These are phyloP conservation scores for Ephestia elutella DNA, from an alignment of 1,140 invertebrate species.

Conservation along the genomic window DNA sequence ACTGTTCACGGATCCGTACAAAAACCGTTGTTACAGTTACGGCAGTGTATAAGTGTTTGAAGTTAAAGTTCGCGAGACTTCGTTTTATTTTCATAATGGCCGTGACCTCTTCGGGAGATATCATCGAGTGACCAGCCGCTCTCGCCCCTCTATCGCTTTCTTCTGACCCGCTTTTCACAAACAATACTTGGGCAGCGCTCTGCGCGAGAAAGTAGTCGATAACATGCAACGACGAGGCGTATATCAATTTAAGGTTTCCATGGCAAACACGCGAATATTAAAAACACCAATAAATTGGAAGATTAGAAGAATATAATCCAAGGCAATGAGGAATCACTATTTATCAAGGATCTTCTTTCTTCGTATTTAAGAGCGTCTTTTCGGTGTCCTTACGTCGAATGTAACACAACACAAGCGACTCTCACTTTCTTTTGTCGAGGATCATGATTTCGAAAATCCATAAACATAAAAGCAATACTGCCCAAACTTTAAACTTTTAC, in stretches of 20 bases:
- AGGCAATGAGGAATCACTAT: too few species aligned
- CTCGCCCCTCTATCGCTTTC: conserved; percentile 59
- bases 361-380: too few species aligned
- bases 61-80: conserved; percentile 29
- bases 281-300: too few species aligned
- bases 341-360: too few species aligned
- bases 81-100: conserved; percentile 43
- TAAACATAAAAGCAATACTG: too few species aligned
- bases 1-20: conserved; percentile 32
- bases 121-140: conserved; percentile 47
- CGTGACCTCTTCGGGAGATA: conserved; percentile 64
- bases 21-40: conserved; percentile 37
- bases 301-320: too few species aligned
- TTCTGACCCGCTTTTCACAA: conserved; percentile 71
- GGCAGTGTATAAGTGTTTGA: conserved; percentile 28
- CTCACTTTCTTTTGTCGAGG: too few species aligned
- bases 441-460: too few species aligned
- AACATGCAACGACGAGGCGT: conserved; percentile 27
- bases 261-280: conserved; percentile 11
- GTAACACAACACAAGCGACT: too few species aligned
- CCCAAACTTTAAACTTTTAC: too few species aligned
- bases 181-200: conserved; percentile 60
- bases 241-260: conserved; percentile 22
- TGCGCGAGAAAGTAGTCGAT: conserved; percentile 60
- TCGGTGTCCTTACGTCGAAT: too few species aligned